Evolutionary conservation across 2,797 vertebrate species (phyloP).

Genomic region (Amniataba percoides): DNA sequence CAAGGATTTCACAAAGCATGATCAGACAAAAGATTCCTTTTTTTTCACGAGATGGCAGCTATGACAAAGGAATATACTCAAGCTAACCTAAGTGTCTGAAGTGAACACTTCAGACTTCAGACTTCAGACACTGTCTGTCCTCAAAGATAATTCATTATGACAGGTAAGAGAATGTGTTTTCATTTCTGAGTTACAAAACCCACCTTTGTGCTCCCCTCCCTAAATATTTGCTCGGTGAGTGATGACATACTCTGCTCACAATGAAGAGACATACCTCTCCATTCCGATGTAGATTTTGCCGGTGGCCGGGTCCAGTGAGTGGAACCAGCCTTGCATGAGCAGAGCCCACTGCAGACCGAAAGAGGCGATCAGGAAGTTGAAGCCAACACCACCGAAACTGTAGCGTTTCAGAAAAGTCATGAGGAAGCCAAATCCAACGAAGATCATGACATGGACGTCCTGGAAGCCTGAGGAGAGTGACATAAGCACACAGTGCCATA

Average conservation of each 20-base stretch:
- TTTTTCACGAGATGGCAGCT: neutral
- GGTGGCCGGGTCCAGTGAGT: conserved; percentile 73
- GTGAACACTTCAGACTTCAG: too few species aligned
- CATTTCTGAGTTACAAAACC: neutral
- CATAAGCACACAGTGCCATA: neutral
- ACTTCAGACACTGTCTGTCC: neutral
- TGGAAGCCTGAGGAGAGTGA: conserved; percentile 90
- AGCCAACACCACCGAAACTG: conserved; percentile 92
- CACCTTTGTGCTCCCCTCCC: too few species aligned
- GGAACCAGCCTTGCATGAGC: conserved; percentile 97
- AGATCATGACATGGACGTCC: conserved; percentile 99
- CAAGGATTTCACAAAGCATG: neutral
- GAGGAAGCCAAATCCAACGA: conserved; percentile 97
- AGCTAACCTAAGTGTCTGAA: too few species aligned
- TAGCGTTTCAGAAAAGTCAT: conserved; percentile 98
- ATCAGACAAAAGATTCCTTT: neutral
- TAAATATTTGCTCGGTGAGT: neutral
- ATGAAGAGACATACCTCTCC: conserved; percentile 85
- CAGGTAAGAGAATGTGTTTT: conserved; percentile 11
- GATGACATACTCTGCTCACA: neutral
- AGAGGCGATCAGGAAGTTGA: conserved; percentile 95
- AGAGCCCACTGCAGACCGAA: conserved; percentile 98
- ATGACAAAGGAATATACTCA: neutral
- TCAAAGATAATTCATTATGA: neutral
- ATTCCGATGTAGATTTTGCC: conserved; percentile 90